Percentiles rank a stretch among this genome's conserved stretches.
Evolutionary conservation across 2,797 vertebrate species (phyloP).

Genomic region (Steatocranus sp.): DNA sequence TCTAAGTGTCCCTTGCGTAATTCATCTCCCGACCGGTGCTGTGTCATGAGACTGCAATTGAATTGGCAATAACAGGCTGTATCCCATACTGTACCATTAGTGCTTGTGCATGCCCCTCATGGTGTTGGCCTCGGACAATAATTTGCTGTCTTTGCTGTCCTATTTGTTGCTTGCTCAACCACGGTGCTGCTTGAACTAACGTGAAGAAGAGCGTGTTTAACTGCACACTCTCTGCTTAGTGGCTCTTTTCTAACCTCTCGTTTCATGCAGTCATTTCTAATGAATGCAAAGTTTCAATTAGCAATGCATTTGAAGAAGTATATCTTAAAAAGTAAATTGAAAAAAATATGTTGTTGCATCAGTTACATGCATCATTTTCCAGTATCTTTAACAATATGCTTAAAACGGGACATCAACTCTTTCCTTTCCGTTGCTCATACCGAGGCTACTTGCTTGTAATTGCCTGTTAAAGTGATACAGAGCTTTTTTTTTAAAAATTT

Average conservation of each 20-base stretch:
- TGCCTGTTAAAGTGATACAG: neutral
- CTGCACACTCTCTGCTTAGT: neutral
- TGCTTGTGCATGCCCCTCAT: neutral
- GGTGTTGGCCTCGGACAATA: neutral
- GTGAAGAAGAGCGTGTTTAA: constrained; percentile 1
- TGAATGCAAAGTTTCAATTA: neutral
- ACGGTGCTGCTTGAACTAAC: neutral
- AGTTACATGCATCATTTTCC: neutral
- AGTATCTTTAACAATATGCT: neutral
- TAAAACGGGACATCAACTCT: neutral
- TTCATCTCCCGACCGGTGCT: constrained; percentile 20
- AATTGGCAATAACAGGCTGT: constrained; percentile 20
- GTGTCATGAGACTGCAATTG: constrained; percentile 39
- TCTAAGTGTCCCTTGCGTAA: constrained; percentile 24
- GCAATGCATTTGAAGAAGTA: neutral
- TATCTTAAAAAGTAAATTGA: neutral
- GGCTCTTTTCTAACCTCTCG: neutral
- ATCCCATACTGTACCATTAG: neutral
- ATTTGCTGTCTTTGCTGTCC: neutral
- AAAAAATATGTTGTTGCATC: neutral
- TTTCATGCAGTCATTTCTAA: neutral
- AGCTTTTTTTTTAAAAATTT: neutral
- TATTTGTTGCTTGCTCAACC: neutral
- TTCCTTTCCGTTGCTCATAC: neutral
- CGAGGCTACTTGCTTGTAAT: neutral